Base-by-base conservation (phyloP, 2,113 vertebrate species). In the Sphaerodactylus townsendi region DNA sequence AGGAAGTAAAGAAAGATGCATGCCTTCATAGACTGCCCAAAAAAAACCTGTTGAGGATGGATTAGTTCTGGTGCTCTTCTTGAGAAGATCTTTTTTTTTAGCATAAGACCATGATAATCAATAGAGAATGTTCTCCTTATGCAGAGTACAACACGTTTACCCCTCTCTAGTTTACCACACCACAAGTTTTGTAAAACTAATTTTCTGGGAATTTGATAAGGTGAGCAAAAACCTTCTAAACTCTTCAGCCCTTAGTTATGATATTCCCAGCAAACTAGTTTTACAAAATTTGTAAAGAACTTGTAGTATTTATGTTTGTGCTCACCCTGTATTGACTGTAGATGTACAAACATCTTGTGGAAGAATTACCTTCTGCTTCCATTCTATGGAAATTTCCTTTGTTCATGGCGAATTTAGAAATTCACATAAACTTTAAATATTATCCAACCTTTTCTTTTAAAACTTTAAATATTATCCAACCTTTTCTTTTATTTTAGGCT, bases 401-500 rank as follows among this genome's bases (percentile, higher is more conserved):
- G 53, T 62, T 75, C 81, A 19, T 65, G 88, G 80, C 75, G 75
- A 50, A 86, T 90, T 82, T 91, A 77, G 88, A 82, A 89, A 46
- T 53, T 86, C 3, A 3, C 69, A 25, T 84, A 81, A 77, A 69
- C 66, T 35, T 91, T 87, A 93, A 89, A 90, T 91, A 81, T 75
- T 94, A 89, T 94, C 70, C 30, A 90, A 82, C 53, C 90, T 82
- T 94, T 93, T 91, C 90, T 87, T 93, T 95, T 88, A 88, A 81
- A 77, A 69, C 66, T 35, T 91, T 87, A 93, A 89, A 90, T 91
- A 81, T 75, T 94, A 89, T 94, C 70, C 30, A 90, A 82, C 53
- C 90, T 82, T 94, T 93, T 91, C 90, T 87, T 93, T 95, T 88
- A 88, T 41, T 44, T 70, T 94, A 99, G 98, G 97, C 98, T 87